Conservation (phyloP, 2,797 vertebrate genomes). For the Pseudocheirus occidentalis region DNA sequence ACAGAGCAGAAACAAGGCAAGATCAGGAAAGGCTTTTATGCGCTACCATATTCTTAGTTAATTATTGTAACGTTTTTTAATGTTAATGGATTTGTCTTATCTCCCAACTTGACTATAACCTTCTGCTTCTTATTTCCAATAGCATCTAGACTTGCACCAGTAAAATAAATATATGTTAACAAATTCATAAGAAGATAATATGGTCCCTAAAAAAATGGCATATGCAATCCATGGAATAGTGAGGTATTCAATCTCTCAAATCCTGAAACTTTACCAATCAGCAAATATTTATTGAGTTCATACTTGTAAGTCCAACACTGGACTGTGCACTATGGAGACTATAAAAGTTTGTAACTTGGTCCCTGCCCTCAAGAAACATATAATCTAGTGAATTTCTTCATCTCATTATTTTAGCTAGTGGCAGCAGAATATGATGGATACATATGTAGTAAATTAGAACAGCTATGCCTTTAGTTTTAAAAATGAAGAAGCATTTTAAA, state of each 20-base stretch:
- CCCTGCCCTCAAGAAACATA: slow-evolving; percentile 27
- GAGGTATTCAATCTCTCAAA: not conserved
- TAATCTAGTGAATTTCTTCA: slow-evolving; percentile 40
- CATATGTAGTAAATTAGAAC: slow-evolving; percentile 55
- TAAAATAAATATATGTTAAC: not conserved
- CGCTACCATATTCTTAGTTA: not conserved
- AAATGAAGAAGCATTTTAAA: slow-evolving; percentile 42
- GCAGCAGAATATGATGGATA: slow-evolving; percentile 39
- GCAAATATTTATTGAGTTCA: not conserved
- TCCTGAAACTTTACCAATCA: not conserved
- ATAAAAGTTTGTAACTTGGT: slow-evolving; percentile 5
- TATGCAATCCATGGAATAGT: not conserved
- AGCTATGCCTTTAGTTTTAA: slow-evolving; percentile 52
- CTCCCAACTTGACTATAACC: too few species aligned
- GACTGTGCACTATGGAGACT: not conserved
- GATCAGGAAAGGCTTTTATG: too few species aligned
- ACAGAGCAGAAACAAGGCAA: not conserved
- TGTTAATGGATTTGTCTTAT: too few species aligned
- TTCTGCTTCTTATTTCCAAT: not conserved
- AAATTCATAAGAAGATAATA: not conserved
- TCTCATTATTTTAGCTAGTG: slow-evolving; percentile 28
- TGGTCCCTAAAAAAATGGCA: not conserved
- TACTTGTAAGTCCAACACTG: not conserved
- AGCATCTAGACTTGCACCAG: not conserved
- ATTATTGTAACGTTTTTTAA: not conserved